Evolutionary conservation across 2,113 vertebrate genomes (phyloP).

Genomic region (crab-eating macaque (Macaca fascicularis)): T2T-MFA8v1.1 NC_088384.1:90027501-90028000

Average conservation of each 20-base stretch:
- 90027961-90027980: no score
- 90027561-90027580: background rate
- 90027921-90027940: background rate
- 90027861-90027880: background rate
- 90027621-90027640: background rate
- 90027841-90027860: background rate
- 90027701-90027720: background rate
- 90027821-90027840: background rate
- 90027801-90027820: background rate
- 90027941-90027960: no score
- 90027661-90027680: background rate
- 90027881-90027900: background rate
- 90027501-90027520: background rate
- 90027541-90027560: background rate
- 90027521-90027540: background rate
- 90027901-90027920: background rate
- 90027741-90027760: background rate
- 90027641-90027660: background rate
- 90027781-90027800: background rate
- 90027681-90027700: conserved; percentile 10
- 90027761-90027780: background rate
- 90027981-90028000: no score
- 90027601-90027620: background rate
- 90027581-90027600: background rate
- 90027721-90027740: background rate